These are phyloP conservation scores for Syrista parreyssii DNA, from an alignment of 2,888 invertebrate species.

Conservation along the genomic window DNA sequence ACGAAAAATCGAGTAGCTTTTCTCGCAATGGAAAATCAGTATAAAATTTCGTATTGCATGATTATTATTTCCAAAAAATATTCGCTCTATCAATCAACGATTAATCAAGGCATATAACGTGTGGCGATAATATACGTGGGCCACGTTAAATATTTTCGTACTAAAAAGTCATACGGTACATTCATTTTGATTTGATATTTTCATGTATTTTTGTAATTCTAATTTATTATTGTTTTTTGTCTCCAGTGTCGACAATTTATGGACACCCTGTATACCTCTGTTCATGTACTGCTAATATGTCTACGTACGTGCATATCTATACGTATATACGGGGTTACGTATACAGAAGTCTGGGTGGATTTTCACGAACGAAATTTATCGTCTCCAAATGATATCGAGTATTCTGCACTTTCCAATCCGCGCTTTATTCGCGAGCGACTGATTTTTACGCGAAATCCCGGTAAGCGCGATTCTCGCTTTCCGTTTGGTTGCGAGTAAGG, in stretches of 20 bases:
- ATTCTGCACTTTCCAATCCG: not conserved
- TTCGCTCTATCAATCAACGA: not conserved
- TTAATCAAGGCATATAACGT: not conserved
- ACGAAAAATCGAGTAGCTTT: not conserved
- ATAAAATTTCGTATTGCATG: not conserved
- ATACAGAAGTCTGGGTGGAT: not conserved
- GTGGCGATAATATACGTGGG: not conserved
- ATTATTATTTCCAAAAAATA: not conserved
- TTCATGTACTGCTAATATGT: not conserved
- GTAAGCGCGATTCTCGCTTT: not conserved
- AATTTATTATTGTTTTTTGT: not conserved
- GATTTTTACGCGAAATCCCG: slow-evolving; percentile 1
- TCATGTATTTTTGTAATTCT: not conserved
- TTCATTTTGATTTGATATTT: not conserved
- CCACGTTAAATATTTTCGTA: not conserved
- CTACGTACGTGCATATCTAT: not conserved
- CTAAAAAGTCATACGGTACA: not conserved
- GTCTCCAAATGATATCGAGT: slow-evolving; percentile 4
- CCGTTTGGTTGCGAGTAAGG: not conserved
- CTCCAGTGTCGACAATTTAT: not conserved
- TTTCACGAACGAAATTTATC: slow-evolving; percentile 7
- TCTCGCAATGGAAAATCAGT: not conserved
- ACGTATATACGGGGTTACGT: not conserved
- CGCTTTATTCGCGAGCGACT: not conserved
- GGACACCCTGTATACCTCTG: not conserved